Percentiles rank a stretch among this genome's conserved stretches.
phyloP scores from a whole-genome alignment of 1,140 invertebrate genomes.

The Magallana gigas region DNA sequence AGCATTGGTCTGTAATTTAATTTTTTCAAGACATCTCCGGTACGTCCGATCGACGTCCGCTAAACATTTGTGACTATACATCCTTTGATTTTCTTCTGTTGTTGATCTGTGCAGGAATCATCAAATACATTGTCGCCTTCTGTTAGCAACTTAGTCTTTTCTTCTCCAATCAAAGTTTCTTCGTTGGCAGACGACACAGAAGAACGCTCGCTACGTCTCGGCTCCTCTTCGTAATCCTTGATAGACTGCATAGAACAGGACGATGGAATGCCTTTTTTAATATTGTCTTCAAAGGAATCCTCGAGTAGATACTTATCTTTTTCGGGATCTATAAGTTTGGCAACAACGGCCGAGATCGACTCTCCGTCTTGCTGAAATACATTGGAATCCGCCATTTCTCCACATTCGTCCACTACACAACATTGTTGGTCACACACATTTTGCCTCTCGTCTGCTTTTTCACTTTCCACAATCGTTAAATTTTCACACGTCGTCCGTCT shows the following conservation, averaged over 20 bases:
- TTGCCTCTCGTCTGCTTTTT: background rate
- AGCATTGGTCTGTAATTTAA: background rate
- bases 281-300: constrained; percentile 27
- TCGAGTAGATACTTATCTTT: constrained; percentile 31
- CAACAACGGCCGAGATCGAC: constrained; percentile 41
- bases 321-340: constrained; percentile 41
- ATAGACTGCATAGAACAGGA: constrained; percentile 47
- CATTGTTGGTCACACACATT: background rate
- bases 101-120: background rate
- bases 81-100: constrained; percentile 24
- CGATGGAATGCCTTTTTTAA: constrained; percentile 12
- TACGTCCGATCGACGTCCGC: background rate
- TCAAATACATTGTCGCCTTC: background rate
- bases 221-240: constrained; percentile 48
- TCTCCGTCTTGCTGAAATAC: constrained; percentile 37
- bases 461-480: background rate
- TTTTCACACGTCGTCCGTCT: constrained; percentile 5
- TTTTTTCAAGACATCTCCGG: constrained; percentile 1
- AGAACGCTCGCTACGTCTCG: constrained; percentile 36
- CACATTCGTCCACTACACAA: background rate
- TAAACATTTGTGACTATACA: constrained; percentile 31
- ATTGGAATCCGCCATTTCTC: constrained; percentile 24
- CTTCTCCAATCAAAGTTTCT: constrained; percentile 38
- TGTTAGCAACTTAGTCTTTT: constrained; percentile 21
- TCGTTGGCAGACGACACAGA: constrained; percentile 35